These are phyloP conservation scores for Caenorhabditis afra DNA, from an alignment of 2,888 invertebrate genomes.

Conservation along the genomic window DNA sequence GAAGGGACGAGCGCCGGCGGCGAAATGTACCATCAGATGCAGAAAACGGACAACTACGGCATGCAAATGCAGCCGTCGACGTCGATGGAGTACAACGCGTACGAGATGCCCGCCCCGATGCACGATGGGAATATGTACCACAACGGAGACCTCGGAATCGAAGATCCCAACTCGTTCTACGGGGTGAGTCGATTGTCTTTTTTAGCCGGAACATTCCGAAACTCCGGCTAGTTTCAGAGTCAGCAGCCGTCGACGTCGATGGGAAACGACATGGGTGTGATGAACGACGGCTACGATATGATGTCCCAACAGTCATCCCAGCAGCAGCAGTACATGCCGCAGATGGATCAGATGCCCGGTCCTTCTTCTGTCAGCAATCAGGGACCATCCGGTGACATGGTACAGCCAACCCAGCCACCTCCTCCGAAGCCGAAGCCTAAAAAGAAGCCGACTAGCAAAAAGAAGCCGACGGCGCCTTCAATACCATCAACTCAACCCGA, in stretches of 20 bases:
- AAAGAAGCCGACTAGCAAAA: conserved; percentile 21
- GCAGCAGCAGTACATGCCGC: conserved; percentile 26
- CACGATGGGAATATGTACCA: conserved; percentile 28
- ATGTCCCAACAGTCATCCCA: conserved; percentile 15
- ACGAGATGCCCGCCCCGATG: conserved; percentile 53
- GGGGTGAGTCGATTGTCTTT: conserved; percentile 11
- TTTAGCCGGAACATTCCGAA: neutral
- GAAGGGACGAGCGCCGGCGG: neutral
- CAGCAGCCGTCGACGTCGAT: conserved; percentile 53
- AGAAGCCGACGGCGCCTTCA: conserved; percentile 11
- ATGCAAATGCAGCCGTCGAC: conserved; percentile 38
- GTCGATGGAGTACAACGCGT: conserved; percentile 48
- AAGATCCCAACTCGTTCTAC: conserved; percentile 42
- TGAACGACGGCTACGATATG: conserved; percentile 24
- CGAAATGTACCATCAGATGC: conserved; percentile 52
- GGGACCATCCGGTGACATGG: conserved; percentile 7
- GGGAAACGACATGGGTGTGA: conserved; percentile 10
- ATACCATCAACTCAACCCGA: neutral
- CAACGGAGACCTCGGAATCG: conserved; percentile 21
- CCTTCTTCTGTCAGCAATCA: conserved; percentile 19
- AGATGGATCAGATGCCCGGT: conserved; percentile 41
- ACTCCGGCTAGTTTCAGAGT: conserved; percentile 20
- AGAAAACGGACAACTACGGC: conserved; percentile 20
- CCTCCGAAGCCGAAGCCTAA: conserved; percentile 28
- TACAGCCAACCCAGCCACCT: neutral